Conservation (phyloP, 2,888 invertebrate species). For the Chamaedrilus cognettii region DNA sequence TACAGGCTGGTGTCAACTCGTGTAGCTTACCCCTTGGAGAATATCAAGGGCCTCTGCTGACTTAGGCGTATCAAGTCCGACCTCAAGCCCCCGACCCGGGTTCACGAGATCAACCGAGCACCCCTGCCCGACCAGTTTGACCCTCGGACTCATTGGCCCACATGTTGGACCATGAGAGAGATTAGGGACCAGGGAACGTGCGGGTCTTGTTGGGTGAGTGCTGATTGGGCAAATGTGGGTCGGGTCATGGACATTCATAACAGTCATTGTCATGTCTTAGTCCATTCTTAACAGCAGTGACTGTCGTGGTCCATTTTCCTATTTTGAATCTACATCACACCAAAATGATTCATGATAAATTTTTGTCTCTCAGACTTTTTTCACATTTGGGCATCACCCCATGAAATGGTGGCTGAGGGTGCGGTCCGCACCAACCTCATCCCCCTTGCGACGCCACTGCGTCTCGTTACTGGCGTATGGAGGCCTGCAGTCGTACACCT, state of each 20-base stretch:
- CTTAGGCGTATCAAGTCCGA: neutral
- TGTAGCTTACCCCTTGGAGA: neutral
- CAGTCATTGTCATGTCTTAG: no score
- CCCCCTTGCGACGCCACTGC: no score
- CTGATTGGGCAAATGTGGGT: neutral
- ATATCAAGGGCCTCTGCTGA: neutral
- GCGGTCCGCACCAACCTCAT: no score
- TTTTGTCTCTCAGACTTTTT: no score
- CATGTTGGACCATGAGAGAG: neutral
- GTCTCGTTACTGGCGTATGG: no score
- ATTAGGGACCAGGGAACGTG: neutral
- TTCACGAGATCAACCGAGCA: neutral
- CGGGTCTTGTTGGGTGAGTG: neutral
- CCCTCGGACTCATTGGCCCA: neutral
- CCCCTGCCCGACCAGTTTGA: neutral
- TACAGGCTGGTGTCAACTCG: neutral
- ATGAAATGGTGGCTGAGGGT: no score
- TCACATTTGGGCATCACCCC: no score
- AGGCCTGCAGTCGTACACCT: no score
- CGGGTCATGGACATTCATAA: neutral
- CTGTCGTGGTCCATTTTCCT: no score
- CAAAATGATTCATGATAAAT: no score
- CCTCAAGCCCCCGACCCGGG: neutral
- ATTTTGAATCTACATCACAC: no score
- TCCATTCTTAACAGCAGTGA: no score